phyloP scores from a whole-genome alignment of 2,888 invertebrate genomes.

The Lithophane ornitopus region DNA sequence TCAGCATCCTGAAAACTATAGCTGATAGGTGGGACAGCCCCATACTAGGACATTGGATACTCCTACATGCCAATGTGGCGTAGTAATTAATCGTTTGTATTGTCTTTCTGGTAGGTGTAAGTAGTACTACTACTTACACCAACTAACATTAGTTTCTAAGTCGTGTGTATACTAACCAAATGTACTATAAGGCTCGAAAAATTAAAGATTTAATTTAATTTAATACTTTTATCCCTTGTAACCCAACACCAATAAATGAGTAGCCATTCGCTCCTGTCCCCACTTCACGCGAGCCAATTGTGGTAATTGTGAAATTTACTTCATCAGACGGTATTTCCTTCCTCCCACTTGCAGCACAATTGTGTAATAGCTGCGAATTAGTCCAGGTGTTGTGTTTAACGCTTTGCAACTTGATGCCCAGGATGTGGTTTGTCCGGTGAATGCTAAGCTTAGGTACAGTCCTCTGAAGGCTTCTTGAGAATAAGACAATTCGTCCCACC shows the following conservation, averaged over 20 bases:
- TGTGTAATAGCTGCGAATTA: constrained; percentile 58
- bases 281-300: constrained; percentile 67
- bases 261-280: constrained; percentile 34
- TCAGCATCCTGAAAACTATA: background rate
- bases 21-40: background rate
- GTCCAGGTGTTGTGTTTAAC: constrained; percentile 67
- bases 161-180: no score
- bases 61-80: background rate
- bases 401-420: constrained; percentile 60
- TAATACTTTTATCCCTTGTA: constrained; percentile 41
- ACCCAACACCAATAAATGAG: constrained; percentile 51
- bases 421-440: constrained; percentile 36
- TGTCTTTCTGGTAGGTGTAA: no score
- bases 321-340: constrained; percentile 85
- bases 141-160: no score
- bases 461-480: background rate
- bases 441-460: background rate
- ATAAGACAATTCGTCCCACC: background rate
- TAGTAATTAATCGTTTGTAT: no score
- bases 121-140: no score
- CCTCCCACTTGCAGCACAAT: constrained; percentile 74
- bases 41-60: background rate
- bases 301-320: constrained; percentile 80
- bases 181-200: no score
- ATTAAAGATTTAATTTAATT: no score